These are phyloP conservation scores for Augochlorella aurata DNA, from an alignment of 2,888 invertebrate species.

Conservation along the genomic window DNA sequence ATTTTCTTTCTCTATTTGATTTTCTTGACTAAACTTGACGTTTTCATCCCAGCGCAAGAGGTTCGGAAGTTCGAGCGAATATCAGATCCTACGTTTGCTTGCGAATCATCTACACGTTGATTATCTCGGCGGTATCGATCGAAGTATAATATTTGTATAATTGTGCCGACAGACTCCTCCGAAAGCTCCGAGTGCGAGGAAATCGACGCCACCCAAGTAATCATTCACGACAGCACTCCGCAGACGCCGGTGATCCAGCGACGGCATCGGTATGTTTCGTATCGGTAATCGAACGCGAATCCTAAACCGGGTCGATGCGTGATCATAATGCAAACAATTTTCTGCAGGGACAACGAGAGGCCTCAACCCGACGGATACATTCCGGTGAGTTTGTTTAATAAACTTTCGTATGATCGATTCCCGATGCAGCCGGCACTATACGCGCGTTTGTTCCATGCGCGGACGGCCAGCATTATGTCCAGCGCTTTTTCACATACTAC, in stretches of 20 bases:
- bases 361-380: conserved; percentile 81
- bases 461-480: not conserved
- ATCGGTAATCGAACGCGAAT: conserved; percentile 47
- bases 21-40: no score
- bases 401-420: not conserved
- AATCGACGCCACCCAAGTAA: conserved; percentile 90
- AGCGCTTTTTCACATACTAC: no score
- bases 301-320: conserved; percentile 17
- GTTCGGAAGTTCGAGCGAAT: no score
- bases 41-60: no score
- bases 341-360: conserved; percentile 77
- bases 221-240: conserved; percentile 90
- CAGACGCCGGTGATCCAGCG: conserved; percentile 87
- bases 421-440: no score
- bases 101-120: not conserved
- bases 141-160: not conserved
- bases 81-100: no score
- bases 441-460: not conserved
- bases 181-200: conserved; percentile 85
- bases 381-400: conserved; percentile 76
- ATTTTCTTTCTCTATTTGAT: no score
- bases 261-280: conserved; percentile 75
- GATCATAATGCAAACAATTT: conserved; percentile 39
- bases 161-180: conserved; percentile 61
- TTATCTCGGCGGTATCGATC: not conserved